phyloP scores from a whole-genome alignment of 2,888 invertebrate genomes.

The Eupsilia transversa region DNA sequence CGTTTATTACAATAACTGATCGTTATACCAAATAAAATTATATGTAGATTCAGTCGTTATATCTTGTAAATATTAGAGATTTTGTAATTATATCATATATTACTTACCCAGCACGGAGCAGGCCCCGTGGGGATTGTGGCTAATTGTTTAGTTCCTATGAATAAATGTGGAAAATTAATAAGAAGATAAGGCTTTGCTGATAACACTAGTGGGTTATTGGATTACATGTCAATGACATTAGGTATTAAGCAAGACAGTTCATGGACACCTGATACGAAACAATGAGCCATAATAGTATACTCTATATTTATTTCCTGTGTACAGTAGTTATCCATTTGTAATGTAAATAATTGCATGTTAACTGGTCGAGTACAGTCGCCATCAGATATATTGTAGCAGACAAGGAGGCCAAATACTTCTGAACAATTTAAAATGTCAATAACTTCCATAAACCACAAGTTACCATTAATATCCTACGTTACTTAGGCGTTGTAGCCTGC shows the following conservation, averaged over 20 bases:
- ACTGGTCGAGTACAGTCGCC: neutral
- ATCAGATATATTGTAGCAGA: too few species aligned
- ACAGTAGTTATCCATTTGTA: neutral
- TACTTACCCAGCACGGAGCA: too few species aligned
- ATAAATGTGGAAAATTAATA: neutral
- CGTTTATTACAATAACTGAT: too few species aligned
- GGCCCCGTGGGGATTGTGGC: neutral
- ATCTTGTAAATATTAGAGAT: too few species aligned
- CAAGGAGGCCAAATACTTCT: too few species aligned
- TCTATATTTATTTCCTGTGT: neutral
- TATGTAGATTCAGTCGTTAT: too few species aligned
- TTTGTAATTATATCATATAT: too few species aligned
- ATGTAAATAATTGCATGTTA: neutral
- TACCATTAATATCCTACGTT: too few species aligned
- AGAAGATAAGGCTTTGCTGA: neutral
- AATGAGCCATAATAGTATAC: neutral
- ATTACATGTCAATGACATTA: constrained; percentile 21
- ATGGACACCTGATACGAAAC: neutral
- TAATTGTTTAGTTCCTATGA: neutral
- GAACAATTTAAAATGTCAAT: too few species aligned
- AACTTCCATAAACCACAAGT: too few species aligned
- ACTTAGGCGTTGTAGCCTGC: too few species aligned
- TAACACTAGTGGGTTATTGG: constrained; percentile 1
- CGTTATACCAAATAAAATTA: too few species aligned
- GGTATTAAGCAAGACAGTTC: neutral